Conservation (phyloP, 23 tunicate genomes). For the Oikopleura vanhoeffeni region DNA sequence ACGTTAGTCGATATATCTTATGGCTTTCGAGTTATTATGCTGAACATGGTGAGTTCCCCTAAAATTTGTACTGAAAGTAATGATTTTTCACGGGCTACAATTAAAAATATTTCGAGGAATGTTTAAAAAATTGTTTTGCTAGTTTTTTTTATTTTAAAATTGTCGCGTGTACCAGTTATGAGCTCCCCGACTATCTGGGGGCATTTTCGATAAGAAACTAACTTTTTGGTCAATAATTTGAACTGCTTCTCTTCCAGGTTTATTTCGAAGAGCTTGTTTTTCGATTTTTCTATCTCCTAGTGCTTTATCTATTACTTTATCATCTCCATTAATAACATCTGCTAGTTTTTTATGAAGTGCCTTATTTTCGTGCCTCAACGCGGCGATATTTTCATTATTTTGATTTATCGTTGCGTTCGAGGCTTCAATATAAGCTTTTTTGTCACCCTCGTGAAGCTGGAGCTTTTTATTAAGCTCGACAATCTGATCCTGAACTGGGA, state of each 20-base stretch:
- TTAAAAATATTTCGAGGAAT: too few species aligned
- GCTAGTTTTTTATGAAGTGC: slow-evolving; percentile 1
- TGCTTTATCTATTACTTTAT: neutral
- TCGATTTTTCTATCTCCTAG: slow-evolving; percentile 7
- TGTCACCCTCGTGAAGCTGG: slow-evolving; percentile 6
- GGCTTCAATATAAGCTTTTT: neutral
- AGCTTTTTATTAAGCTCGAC: neutral
- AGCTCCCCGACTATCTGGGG: too few species aligned
- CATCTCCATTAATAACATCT: neutral
- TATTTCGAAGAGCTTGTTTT: neutral
- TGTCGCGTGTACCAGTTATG: too few species aligned
- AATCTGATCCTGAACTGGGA: neutral
- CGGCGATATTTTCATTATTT: neutral
- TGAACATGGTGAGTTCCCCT: too few species aligned
- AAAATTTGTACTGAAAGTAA: too few species aligned
- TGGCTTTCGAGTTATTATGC: too few species aligned
- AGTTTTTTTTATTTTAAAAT: too few species aligned
- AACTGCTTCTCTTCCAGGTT: neutral
- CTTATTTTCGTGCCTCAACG: neutral
- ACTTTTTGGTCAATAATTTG: neutral
- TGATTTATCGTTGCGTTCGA: neutral
- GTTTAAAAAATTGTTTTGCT: too few species aligned
- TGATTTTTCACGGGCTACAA: too few species aligned
- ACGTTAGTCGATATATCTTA: too few species aligned
- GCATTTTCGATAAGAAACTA: too few species aligned